Conservation (phyloP, 2,888 invertebrate species). For the Agrilus cyanescens region DNA sequence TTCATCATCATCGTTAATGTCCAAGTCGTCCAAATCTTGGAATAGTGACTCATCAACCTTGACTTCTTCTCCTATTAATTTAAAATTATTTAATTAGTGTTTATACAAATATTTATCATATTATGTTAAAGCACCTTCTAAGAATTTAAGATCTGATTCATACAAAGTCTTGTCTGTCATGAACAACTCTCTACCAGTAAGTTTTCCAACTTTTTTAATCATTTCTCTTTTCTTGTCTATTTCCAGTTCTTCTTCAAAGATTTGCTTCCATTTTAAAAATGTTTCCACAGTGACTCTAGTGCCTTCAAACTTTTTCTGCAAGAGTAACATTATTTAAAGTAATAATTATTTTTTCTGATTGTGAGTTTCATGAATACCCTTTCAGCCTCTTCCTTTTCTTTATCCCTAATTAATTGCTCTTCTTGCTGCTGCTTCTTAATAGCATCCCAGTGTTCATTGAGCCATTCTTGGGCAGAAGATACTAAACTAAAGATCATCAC, state of each 20-base stretch:
- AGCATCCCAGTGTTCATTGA: slow-evolving; percentile 75
- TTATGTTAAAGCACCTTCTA: slow-evolving; percentile 52
- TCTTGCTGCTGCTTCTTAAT: slow-evolving; percentile 62
- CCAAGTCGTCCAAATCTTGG: slow-evolving; percentile 77
- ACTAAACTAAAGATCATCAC: slow-evolving; percentile 96
- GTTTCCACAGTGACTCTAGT: slow-evolving; percentile 91
- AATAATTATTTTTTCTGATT: not conserved
- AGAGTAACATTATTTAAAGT: slow-evolving; percentile 16
- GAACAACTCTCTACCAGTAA: slow-evolving; percentile 90
- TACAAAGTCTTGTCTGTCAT: slow-evolving; percentile 84
- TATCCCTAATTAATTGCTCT: slow-evolving; percentile 50
- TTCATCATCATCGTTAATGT: slow-evolving; percentile 55
- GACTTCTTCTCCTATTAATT: slow-evolving; percentile 55
- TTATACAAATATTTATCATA: slow-evolving; percentile 18
- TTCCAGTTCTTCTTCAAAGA: slow-evolving; percentile 84
- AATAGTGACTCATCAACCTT: slow-evolving; percentile 91
- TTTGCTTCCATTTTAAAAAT: slow-evolving; percentile 86
- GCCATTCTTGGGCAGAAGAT: slow-evolving; percentile 79
- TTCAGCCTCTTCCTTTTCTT: slow-evolving; percentile 81
- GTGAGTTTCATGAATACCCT: slow-evolving; percentile 44
- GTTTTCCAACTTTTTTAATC: slow-evolving; percentile 60
- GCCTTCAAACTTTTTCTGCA: slow-evolving; percentile 86
- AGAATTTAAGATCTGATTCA: slow-evolving; percentile 92
- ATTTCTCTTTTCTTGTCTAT: slow-evolving; percentile 60
- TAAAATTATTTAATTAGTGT: slow-evolving; percentile 1